Conservation (phyloP, 2,888 invertebrate genomes). For the Pammene aurita region DNA sequence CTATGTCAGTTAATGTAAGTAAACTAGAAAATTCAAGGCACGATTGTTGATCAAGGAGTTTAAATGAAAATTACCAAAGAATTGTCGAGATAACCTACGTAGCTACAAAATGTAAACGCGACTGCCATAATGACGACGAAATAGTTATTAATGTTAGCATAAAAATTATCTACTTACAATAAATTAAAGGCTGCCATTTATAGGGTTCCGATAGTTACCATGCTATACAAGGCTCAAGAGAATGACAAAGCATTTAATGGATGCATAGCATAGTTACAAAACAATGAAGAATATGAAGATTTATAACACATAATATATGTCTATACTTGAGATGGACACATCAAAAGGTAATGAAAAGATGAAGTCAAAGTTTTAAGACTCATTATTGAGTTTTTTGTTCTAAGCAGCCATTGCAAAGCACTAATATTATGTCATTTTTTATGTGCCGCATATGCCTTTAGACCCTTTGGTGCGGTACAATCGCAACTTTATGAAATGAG, state of each 20-base stretch:
- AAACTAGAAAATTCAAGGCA: constrained; percentile 15
- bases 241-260: neutral
- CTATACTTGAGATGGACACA: too few species aligned
- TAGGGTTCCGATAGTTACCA: constrained; percentile 35
- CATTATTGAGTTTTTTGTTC: too few species aligned
- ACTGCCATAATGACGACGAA: constrained; percentile 41
- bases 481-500: neutral
- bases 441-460: neutral
- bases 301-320: too few species aligned
- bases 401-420: too few species aligned
- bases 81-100: constrained; percentile 35
- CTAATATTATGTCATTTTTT: neutral
- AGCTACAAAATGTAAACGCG: constrained; percentile 28
- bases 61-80: constrained; percentile 42
- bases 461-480: too few species aligned
- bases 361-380: too few species aligned
- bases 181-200: constrained; percentile 72
- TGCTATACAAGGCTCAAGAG: neutral
- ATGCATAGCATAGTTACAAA: neutral
- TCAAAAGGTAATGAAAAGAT: neutral
- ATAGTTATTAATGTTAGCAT: constrained; percentile 68
- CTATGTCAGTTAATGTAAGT: constrained; percentile 10
- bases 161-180: constrained; percentile 53
- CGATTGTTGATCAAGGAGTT: constrained; percentile 8
- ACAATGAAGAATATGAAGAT: neutral